Conservation (phyloP, 2,113 vertebrate species). For the Lota lota region DNA sequence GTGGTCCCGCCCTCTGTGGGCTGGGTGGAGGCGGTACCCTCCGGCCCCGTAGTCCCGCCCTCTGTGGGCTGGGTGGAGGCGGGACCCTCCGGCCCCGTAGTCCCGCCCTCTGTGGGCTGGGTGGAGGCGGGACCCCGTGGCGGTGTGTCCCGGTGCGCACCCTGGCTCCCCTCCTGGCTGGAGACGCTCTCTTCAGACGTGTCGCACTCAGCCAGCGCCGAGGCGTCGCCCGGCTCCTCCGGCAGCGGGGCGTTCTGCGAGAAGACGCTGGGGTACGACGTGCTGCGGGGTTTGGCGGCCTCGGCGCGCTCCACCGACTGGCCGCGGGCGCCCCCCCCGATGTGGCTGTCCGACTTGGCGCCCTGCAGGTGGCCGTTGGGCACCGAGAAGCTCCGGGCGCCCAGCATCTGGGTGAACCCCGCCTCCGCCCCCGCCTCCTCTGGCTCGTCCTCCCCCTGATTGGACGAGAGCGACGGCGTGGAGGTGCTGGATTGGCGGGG, state of each 20-base stretch:
- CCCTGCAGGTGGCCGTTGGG: slow-evolving; percentile 84
- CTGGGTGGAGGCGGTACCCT: too few species aligned
- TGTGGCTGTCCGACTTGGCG: slow-evolving; percentile 81
- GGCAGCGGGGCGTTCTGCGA: slow-evolving; percentile 2
- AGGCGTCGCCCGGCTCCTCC: slow-evolving; percentile 8
- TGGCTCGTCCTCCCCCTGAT: slow-evolving; percentile 65
- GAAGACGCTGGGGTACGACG: slow-evolving; percentile 41
- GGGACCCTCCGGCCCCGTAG: too few species aligned
- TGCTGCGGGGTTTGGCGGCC: slow-evolving; percentile 38
- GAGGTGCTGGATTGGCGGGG: slow-evolving; percentile 70
- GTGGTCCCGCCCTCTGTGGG: too few species aligned
- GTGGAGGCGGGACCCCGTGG: neutral
- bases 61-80: too few species aligned
- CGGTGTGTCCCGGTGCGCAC: slow-evolving; percentile 7
- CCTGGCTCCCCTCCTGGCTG: slow-evolving; percentile 12
- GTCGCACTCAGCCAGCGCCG: slow-evolving; percentile 11
- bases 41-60: too few species aligned
- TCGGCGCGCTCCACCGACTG: slow-evolving; percentile 54
- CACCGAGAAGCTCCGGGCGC: slow-evolving; percentile 48
- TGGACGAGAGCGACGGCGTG: slow-evolving; percentile 63
- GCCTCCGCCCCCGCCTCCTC: slow-evolving; percentile 41
- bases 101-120: too few species aligned
- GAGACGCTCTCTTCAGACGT: slow-evolving; percentile 3
- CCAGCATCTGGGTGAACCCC: slow-evolving; percentile 38
- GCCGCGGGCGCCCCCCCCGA: slow-evolving; percentile 68